phyloP scores from a whole-genome alignment of 2,888 invertebrate species.

The Norana najaformis region DNA sequence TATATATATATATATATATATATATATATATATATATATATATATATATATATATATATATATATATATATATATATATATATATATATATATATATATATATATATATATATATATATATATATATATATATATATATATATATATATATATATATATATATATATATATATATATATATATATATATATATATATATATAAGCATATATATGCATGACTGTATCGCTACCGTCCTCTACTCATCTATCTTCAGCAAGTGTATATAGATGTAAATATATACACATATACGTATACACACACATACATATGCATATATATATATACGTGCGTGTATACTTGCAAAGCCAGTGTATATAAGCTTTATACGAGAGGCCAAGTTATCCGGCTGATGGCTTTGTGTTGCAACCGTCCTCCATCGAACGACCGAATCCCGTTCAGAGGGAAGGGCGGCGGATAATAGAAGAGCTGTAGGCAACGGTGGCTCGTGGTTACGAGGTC shows the following conservation, averaged over 20 bases:
- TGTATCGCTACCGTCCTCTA: too few species aligned
- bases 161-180: too few species aligned
- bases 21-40: too few species aligned
- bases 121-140: too few species aligned
- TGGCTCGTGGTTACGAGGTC: constrained; percentile 14
- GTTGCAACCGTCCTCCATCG: neutral
- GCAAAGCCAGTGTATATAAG: neutral
- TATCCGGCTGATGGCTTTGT: constrained; percentile 13
- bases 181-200: too few species aligned
- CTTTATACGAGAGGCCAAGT: neutral
- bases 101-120: too few species aligned
- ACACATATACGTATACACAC: neutral
- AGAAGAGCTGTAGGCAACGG: neutral
- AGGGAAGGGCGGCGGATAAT: neutral
- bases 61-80: too few species aligned
- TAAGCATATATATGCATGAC: too few species aligned
- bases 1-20: neutral
- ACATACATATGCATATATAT: neutral
- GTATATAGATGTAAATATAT: neutral
- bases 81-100: too few species aligned
- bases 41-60: too few species aligned
- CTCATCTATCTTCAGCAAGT: neutral
- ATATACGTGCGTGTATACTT: too few species aligned
- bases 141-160: too few species aligned
- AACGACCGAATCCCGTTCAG: constrained; percentile 9